Base-by-base conservation (phyloP, 2,888 invertebrate species). In the Limnephilus marmoratus region DNA sequence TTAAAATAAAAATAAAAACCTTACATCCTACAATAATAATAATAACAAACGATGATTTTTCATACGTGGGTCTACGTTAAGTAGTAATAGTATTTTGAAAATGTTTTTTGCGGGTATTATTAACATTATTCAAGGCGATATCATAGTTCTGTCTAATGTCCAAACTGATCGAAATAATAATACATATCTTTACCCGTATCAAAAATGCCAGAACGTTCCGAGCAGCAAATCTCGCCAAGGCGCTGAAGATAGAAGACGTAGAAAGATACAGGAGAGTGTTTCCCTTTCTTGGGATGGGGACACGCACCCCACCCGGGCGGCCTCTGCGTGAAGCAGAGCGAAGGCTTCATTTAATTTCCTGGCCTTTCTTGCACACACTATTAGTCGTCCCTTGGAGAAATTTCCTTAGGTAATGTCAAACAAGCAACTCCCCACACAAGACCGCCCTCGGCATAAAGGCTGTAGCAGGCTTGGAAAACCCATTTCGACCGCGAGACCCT, bases 361-460 rank as follows among this genome's bases (percentile, higher is more conserved):
- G 83, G 82, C 82, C 90, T 31, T 68, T 90, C 83, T 83, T 53
- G 45, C 53, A 45, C 90, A 68, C 85, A 34, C 68, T 90, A 90
- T 85, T 83, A 90, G 90, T 90, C 53, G 90, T 90, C 90, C 90
- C 90, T 90, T 34, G 90, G 90, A 90, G 90, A 90, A 90, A 90
- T 90, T 90, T 90, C 90, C 90, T 82, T 31, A 45, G 85, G 90
- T 83, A 68, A 53, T 83, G 90, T 83, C 90, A 83, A 90, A 83
- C 90, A 83, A 45, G 49, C 82, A 45, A 83, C 37, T 41, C 18
- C n/a, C 31, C 80, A 31, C 81, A 41, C 37, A 41, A 24, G 49
- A 29, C 82, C 53, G 34, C 83, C 83, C 49, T 34, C 7, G 49
- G 49, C 82, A 45, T n/a, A 34, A 45, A 29, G 34, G 5, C 83